phyloP scores from a whole-genome alignment of 2,797 vertebrate genomes.

The Karalla daura region DNA sequence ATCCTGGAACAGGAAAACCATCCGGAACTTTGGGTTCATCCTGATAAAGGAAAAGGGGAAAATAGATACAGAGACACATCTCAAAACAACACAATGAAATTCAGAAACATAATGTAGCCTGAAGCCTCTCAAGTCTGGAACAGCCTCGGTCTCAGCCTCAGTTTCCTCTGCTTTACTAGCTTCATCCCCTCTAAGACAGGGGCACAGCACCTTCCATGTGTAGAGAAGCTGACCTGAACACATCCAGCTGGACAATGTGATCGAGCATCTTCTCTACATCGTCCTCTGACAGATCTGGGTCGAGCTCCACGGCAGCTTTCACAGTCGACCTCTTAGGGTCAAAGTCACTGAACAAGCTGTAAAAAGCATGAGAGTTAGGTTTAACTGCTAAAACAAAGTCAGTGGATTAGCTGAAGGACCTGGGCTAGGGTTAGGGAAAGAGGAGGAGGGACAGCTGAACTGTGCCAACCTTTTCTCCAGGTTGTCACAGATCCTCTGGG shows the following conservation, averaged over 20 bases:
- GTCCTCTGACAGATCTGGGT: not conserved
- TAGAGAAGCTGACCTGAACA: conserved; percentile 68
- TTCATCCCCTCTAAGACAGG: too few species aligned
- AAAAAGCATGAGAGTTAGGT: not conserved
- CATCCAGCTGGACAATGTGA: conserved; percentile 61
- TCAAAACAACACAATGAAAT: too few species aligned
- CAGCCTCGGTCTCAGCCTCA: too few species aligned
- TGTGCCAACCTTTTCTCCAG: conserved; percentile 66
- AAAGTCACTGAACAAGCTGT: not conserved
- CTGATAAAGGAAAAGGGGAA: conserved; percentile 46
- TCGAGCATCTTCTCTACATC: conserved; percentile 59
- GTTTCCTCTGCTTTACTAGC: too few species aligned
- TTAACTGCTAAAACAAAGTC: not conserved
- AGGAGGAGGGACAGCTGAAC: too few species aligned
- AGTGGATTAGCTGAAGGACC: too few species aligned
- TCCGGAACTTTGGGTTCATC: conserved; percentile 62
- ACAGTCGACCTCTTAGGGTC: too few species aligned
- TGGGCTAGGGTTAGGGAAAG: too few species aligned
- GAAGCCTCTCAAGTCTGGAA: too few species aligned
- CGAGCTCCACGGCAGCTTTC: not conserved
- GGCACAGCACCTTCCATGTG: too few species aligned
- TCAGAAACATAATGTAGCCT: too few species aligned
- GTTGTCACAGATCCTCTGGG: conserved; percentile 60
- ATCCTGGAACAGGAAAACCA: conserved; percentile 68
- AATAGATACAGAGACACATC: not conserved